Percentiles rank a stretch among this genome's conserved stretches.
Conservation (phyloP, 2,113 vertebrate species). For the Pogona vitticeps region DNA sequence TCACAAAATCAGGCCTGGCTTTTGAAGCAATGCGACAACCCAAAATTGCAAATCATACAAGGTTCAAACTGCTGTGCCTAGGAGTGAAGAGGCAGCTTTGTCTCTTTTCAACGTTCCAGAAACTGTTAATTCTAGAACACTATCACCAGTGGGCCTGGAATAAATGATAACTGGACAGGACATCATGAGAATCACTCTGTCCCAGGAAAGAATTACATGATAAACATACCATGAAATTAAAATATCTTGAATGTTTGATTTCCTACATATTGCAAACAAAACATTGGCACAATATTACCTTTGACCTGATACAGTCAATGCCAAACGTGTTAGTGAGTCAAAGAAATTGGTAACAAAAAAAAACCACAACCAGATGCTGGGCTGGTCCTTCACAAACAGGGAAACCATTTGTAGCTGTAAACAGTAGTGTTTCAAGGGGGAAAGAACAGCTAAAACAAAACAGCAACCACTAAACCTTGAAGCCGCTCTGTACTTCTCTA, state of each 20-base stretch:
- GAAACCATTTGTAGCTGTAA: not conserved
- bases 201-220: not conserved
- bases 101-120: not conserved
- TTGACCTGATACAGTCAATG: not conserved
- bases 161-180: not conserved
- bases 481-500: not conserved
- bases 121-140: not conserved
- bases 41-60: not conserved
- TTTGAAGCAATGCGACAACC: not conserved
- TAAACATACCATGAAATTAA: not conserved
- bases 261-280: not conserved
- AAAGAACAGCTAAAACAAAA: too few relatives aligned
- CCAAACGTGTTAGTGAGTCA: not conserved
- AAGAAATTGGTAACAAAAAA: not conserved
- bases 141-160: too few relatives aligned
- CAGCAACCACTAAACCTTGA: not conserved
- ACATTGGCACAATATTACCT: not conserved
- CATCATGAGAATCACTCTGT: not conserved
- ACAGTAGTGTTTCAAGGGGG: not conserved
- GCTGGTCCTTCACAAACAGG: not conserved
- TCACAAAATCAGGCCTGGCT: not conserved
- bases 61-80: too few relatives aligned
- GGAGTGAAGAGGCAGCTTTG: not conserved
- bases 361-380: not conserved
- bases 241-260: not conserved